Conservation (phyloP, 2,797 vertebrate species). For the Dicrostonyx torquatus region DNA sequence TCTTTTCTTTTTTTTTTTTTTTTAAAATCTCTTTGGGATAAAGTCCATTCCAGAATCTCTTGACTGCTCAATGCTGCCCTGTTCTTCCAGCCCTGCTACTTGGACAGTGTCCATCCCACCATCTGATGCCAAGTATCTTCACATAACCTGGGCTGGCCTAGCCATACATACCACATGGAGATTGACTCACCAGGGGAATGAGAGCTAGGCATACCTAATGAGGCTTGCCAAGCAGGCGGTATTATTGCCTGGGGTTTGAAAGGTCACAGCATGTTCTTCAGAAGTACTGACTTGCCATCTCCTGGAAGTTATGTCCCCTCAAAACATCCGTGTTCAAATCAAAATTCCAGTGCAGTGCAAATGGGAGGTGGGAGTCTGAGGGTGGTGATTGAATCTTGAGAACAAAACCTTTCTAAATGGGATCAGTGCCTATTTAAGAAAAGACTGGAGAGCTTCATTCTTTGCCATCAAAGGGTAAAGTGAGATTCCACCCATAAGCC, state of each 20-base stretch:
- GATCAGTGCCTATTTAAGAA: background rate
- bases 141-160: background rate
- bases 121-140: background rate
- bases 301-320: background rate
- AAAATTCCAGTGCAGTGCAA: background rate
- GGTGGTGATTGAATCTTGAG: background rate
- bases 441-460: background rate
- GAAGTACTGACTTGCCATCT: background rate
- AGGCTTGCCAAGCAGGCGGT: background rate
- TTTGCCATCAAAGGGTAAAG: background rate
- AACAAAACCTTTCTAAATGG: background rate
- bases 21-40: no score
- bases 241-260: background rate
- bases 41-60: background rate
- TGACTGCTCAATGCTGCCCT: background rate
- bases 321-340: background rate
- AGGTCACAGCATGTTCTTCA: background rate
- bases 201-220: background rate
- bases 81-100: rapidly evolving
- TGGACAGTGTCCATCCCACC: background rate
- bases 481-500: background rate
- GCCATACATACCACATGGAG: background rate
- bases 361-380: background rate
- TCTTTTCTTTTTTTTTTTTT: no score
- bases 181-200: background rate